Base-by-base conservation (phyloP, 1,140 invertebrate species). In the Drosophila busckii region DNA sequence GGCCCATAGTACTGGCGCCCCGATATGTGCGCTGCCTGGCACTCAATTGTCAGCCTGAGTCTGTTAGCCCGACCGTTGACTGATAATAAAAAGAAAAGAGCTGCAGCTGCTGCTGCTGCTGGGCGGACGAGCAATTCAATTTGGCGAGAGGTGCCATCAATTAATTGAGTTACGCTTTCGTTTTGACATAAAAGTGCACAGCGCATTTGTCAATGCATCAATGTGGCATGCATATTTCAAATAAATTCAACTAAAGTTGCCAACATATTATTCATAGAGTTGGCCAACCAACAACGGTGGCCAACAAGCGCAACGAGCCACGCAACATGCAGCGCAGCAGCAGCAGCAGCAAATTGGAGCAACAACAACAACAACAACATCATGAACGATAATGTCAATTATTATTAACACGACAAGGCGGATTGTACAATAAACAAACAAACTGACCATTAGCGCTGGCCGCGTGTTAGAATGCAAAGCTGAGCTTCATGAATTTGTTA, bases 121-220 rank as follows among this genome's bases (percentile, higher is more conserved):
- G n/a, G n/a, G n/a, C n/a, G n/a, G n/a, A n/a, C n/a, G n/a, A n/a
- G 31, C 70, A 55, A 71, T 70, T 73, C 69, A 67, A 67, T 73
- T 71, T 56, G 67, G 67, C 63, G 60, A n/a, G n/a, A 73, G 69
- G 69, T 71, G 69, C 53, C 69, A 59, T 56, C 69, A 67, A 62
- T 68, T 73, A 71, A 71, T 73, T 73, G 56, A 71, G 62, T 71
- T 73, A 73, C 34, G 56, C 63, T 67, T 71, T 70, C 20, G 25
- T 48, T 40, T 56, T 25, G n/a, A n/a, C n/a, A n/a, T n/a, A n/a
- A 44, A 45, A 55, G 20, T 19, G 52, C 22, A 16, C 31, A 35
- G 20, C 31, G 70, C 65, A 69, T 75, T 75, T 75, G 70, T 75
- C 61, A 75, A 75, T 75, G 68, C 75, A 75, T 75, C 68, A 75